These are phyloP conservation scores for Nettapus auritus DNA, from an alignment of 2,113 vertebrate species.

Conservation along the genomic window DNA sequence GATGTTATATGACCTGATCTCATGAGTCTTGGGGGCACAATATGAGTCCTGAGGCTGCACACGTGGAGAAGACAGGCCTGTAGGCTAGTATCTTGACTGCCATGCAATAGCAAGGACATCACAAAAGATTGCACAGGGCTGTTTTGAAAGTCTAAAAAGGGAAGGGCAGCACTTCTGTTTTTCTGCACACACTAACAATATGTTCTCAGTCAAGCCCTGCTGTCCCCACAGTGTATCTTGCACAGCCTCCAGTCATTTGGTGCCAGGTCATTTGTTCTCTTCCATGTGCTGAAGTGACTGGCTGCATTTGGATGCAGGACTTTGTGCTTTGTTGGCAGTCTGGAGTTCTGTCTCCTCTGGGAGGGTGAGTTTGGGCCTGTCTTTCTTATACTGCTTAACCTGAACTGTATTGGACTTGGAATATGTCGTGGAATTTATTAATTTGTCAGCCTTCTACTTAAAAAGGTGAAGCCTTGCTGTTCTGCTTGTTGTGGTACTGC, in stretches of 20 bases:
- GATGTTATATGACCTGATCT: not conserved
- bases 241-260: not conserved
- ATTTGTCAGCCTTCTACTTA: not conserved
- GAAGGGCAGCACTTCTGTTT: not conserved
- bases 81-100: not conserved
- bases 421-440: not conserved
- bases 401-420: not conserved
- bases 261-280: not conserved
- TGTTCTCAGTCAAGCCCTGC: not conserved
- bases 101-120: not conserved
- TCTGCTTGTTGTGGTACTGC: not conserved
- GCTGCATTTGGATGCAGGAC: not conserved
- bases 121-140: not conserved
- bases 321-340: not conserved
- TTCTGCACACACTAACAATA: fast-evolving
- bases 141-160: not conserved
- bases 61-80: not conserved
- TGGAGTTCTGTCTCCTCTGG: not conserved
- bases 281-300: not conserved
- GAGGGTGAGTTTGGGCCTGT: not conserved
- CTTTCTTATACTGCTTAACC: not conserved
- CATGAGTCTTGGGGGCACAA: not conserved
- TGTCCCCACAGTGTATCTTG: not conserved
- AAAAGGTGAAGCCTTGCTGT: fast-evolving
- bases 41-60: fast-evolving